A percentile compares a stretch with the other conserved stretches of the same genome.
Conservation (phyloP, 1,140 invertebrate species). For the Batillaria attramentaria region DNA sequence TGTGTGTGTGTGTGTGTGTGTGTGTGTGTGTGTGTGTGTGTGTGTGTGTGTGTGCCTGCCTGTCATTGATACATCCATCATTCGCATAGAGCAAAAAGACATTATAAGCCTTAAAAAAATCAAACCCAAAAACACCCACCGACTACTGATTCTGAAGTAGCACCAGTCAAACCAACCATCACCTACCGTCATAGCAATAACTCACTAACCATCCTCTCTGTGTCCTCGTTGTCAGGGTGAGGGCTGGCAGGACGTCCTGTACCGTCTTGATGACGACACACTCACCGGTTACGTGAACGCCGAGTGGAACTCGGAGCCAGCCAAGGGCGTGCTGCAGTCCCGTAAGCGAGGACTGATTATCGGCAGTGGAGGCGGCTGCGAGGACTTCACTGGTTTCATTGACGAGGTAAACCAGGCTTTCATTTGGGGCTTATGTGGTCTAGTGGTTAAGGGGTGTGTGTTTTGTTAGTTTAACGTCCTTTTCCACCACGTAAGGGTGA, state of each 20-base stretch:
- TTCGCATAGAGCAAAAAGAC: too few relatives aligned
- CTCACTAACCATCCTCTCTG: too few relatives aligned
- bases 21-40: slow-evolving; percentile 5
- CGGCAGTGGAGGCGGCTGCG: slow-evolving; percentile 36
- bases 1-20: too few relatives aligned
- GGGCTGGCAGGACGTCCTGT: slow-evolving; percentile 33
- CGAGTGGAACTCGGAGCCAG: not conserved
- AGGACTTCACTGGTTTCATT: slow-evolving; percentile 30
- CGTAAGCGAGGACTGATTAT: slow-evolving; percentile 33
- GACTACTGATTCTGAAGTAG: too few relatives aligned
- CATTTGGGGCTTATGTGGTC: not conserved
- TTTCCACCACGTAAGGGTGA: too few relatives aligned
- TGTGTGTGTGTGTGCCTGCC: not conserved
- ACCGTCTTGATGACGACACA: slow-evolving; percentile 21
- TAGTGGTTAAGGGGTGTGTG: not conserved
- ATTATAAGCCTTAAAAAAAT: too few relatives aligned
- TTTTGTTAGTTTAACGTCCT: too few relatives aligned
- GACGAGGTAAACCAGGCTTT: slow-evolving; percentile 31
- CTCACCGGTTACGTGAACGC: slow-evolving; percentile 26
- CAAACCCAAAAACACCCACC: too few relatives aligned
- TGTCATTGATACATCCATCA: too few relatives aligned
- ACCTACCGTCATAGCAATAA: too few relatives aligned
- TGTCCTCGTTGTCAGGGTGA: slow-evolving; percentile 3
- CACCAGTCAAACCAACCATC: too few relatives aligned
- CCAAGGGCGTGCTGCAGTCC: slow-evolving; percentile 19